Conservation (phyloP, 2,797 vertebrate genomes). For the Pyrrhura leucotis region DNA sequence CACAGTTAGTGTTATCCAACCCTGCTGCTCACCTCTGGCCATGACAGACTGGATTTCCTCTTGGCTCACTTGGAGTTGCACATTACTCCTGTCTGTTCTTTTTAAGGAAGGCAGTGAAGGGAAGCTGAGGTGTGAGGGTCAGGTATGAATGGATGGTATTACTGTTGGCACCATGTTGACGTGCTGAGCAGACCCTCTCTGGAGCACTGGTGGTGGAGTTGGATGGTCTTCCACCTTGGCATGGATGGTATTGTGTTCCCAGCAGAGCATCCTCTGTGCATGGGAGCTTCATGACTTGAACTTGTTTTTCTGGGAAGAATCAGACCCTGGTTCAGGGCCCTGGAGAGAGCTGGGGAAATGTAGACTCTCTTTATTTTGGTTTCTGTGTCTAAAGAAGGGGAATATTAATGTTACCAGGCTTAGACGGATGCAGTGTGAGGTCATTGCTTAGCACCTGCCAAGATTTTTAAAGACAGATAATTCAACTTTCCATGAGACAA, state of each 20-base stretch:
- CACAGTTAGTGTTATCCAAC: background rate
- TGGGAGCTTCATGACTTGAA: background rate
- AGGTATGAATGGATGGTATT: background rate
- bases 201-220: background rate
- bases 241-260: background rate
- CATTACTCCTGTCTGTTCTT: background rate
- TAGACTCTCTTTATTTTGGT: slow-evolving; percentile 8
- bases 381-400: slow-evolving; percentile 14
- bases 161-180: background rate
- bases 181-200: background rate
- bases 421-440: background rate
- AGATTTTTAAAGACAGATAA: slow-evolving; percentile 27
- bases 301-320: background rate
- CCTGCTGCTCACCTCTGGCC: background rate
- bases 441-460: slow-evolving; percentile 51
- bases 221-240: background rate
- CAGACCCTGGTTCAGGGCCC: background rate
- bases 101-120: background rate
- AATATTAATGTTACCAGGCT: slow-evolving; percentile 14
- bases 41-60: background rate
- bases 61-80: background rate
- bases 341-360: background rate
- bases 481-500: slow-evolving; percentile 30
- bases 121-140: accelerated
- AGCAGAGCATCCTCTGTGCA: background rate